Evolutionary conservation across 2,113 vertebrate species (phyloP).

Genomic region (Polypterus senegalus): DNA sequence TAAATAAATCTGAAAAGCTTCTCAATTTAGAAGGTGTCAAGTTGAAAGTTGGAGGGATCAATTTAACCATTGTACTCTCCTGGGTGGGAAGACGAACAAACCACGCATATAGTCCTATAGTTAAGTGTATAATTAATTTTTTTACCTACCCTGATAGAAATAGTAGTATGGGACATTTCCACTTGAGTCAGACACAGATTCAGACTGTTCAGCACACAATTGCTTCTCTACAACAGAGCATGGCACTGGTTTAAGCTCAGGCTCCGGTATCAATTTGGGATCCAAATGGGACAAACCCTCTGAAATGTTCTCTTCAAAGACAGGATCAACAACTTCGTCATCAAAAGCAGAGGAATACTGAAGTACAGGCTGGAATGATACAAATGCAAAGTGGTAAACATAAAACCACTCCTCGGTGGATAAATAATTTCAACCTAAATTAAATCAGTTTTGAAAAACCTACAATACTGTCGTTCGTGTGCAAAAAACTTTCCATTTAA

Average conservation of each 20-base stretch:
- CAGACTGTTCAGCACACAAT: conserved; percentile 22
- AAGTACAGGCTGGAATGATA: conserved; percentile 46
- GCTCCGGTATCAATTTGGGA: conserved; percentile 22
- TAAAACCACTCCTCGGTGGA: too few relatives aligned
- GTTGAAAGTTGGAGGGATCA: too few relatives aligned
- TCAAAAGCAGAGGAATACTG: conserved; percentile 81
- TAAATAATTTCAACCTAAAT: too few relatives aligned
- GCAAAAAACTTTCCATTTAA: too few relatives aligned
- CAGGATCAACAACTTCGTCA: conserved; percentile 57
- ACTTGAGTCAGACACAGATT: conserved; percentile 30
- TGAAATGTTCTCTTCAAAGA: conserved; percentile 37
- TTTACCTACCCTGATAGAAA: conserved; percentile 83
- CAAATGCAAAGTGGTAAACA: neutral
- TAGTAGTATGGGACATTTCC: conserved; percentile 80
- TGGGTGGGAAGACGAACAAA: too few relatives aligned
- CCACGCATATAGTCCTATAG: too few relatives aligned
- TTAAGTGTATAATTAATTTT: neutral
- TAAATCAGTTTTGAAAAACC: too few relatives aligned
- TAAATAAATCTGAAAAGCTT: too few relatives aligned
- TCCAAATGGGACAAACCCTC: conserved; percentile 36
- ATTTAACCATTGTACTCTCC: too few relatives aligned
- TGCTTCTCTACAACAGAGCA: conserved; percentile 10
- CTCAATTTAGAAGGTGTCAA: too few relatives aligned
- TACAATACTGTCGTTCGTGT: too few relatives aligned
- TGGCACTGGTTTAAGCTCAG: conserved; percentile 23